Base-by-base conservation (phyloP, 2,797 vertebrate genomes). In the Onychomys torridus region DNA sequence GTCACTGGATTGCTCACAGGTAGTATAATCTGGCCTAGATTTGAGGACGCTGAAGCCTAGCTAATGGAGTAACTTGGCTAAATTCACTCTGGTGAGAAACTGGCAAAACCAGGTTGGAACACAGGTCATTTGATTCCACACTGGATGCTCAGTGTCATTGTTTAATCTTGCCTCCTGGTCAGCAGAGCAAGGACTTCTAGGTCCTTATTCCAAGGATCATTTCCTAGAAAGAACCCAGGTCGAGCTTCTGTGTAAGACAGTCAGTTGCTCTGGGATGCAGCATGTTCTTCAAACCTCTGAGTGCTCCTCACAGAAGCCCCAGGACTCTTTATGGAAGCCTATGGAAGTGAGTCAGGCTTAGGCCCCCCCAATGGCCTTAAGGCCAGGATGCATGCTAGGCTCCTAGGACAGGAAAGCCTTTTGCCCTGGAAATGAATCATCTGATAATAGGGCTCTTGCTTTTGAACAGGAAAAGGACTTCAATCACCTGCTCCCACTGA, bases 401-500 rank as follows among this genome's bases (percentile, higher is more conserved):
- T 92, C 65, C 85, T 69, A 34, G 49, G 78, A 89, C 89, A 92
- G 59, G 63, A 82, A 97, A 94, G 83, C 6, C 92, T 81, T 95
- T 83, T 96, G 91, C 93, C 29, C 32, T 91, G 21, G 85, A 90
- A 94, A 96, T 90, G 77, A 89, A 94, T 96, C 52, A 4, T 94
- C 93, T 87, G 87, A 93, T 97, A 95, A 91, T 61, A 75, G 40
- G 27, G 25, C 57, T 96, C 93, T 96, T 91, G 77, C 77, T 97
- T 95, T 95, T 93, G 55, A 93, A 93, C 76, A 97, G 89, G 89
- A 93, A 95, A 95, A 65, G 43, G 23, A 96, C 96, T 95, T 96
- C 94, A 97, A 95, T 87, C 69, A 76, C 89, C 65, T 71, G 46
- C 5, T 93, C 55, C 76, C 78, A 92, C 76, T 88, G 89, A 65